phyloP scores from a whole-genome alignment of 2,113 vertebrate species.

The Motacilla tschutschensis region DNA sequence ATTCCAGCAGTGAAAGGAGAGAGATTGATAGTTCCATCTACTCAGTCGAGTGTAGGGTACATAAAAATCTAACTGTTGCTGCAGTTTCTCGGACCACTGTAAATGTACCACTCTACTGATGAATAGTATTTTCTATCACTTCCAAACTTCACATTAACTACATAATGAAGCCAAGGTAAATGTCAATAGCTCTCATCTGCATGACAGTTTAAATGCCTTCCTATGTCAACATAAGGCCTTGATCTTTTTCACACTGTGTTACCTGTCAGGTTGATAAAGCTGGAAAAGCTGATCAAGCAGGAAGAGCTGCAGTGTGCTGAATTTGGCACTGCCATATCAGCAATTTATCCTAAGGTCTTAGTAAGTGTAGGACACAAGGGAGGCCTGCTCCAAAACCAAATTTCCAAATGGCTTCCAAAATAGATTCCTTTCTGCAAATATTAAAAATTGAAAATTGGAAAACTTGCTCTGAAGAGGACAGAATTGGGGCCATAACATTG shows the following conservation, averaged over 20 bases:
- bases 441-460: background rate
- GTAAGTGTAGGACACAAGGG: background rate
- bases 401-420: background rate
- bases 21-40: background rate
- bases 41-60: rapidly evolving
- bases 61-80: background rate
- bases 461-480: background rate
- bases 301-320: background rate
- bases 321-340: background rate
- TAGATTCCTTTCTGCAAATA: background rate
- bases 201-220: background rate
- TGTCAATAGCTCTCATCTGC: background rate
- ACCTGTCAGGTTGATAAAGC: background rate
- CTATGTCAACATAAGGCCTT: background rate
- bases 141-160: background rate
- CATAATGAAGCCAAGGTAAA: background rate
- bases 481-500: background rate
- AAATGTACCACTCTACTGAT: background rate
- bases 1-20: background rate
- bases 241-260: background rate
- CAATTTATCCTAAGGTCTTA: background rate
- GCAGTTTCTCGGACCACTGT: background rate
- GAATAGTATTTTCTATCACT: background rate
- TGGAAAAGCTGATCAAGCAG: background rate
- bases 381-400: background rate